These are phyloP conservation scores for Apodemus sylvaticus DNA, from an alignment of 2,113 vertebrate species.

Conservation along the genomic window DNA sequence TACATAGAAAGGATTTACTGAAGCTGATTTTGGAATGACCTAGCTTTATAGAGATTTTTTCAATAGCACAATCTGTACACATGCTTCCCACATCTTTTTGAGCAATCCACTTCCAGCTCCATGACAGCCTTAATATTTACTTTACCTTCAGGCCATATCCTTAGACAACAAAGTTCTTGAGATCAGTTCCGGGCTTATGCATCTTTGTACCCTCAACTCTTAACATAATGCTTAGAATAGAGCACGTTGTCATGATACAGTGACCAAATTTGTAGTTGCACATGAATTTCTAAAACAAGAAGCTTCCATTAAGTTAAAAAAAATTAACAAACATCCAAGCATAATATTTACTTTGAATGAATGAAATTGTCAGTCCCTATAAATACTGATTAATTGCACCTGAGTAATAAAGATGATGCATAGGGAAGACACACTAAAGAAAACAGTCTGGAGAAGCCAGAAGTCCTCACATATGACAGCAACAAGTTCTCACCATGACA, in stretches of 20 bases:
- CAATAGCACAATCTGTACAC: neutral
- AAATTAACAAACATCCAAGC: neutral
- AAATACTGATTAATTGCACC: neutral
- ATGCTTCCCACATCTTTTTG: neutral
- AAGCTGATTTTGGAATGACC: neutral
- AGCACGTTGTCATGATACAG: neutral
- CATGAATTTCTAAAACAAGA: neutral
- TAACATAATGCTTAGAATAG: neutral
- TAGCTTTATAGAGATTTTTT: neutral
- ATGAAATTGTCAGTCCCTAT: neutral
- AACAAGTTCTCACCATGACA: neutral
- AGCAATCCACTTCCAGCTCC: neutral
- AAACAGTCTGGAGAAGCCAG: neutral
- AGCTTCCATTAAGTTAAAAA: neutral
- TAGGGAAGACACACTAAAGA: neutral
- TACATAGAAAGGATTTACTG: neutral
- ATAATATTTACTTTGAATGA: neutral
- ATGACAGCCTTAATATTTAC: neutral
- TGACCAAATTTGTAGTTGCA: neutral
- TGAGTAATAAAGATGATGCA: neutral
- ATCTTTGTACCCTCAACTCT: neutral
- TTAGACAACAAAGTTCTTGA: neutral
- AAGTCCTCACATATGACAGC: neutral
- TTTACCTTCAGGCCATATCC: fast-evolving
- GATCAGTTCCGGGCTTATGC: neutral